Conservation (phyloP, 2,113 vertebrate genomes). For the Nothocercus nigrocapillus region DNA sequence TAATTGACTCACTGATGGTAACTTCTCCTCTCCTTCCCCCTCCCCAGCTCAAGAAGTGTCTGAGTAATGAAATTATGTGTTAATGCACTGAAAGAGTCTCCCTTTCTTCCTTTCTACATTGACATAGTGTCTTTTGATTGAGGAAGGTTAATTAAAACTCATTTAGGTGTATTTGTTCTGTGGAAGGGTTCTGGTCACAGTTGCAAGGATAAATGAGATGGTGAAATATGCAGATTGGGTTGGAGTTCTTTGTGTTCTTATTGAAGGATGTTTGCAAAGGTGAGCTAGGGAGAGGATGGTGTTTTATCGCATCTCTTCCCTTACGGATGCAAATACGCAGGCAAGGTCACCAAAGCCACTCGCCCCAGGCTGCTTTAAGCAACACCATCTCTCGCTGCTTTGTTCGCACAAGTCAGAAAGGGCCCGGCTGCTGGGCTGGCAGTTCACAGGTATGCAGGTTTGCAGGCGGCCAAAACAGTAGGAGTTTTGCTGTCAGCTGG, state of each 20-base stretch:
- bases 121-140: conserved; percentile 78
- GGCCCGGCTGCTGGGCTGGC: neutral
- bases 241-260: neutral
- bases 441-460: neutral
- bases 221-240: conserved; percentile 19
- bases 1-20: conserved; percentile 56
- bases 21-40: conserved; percentile 3
- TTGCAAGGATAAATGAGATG: conserved; percentile 38
- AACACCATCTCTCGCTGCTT: neutral
- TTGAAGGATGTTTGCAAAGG: neutral
- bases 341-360: conserved; percentile 26
- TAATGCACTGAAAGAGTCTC: conserved; percentile 60
- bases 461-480: neutral
- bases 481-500: neutral
- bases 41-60: conserved; percentile 69
- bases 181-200: conserved; percentile 4
- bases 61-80: conserved; percentile 68
- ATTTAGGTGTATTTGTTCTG: conserved; percentile 73
- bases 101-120: conserved; percentile 43
- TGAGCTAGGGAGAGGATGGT: neutral
- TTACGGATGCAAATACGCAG: neutral
- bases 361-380: neutral
- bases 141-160: conserved; percentile 78
- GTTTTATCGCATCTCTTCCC: conserved; percentile 8
- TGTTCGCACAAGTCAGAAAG: neutral